phyloP scores from a whole-genome alignment of 2,797 vertebrate species.

The Chelonia mydas region DNA sequence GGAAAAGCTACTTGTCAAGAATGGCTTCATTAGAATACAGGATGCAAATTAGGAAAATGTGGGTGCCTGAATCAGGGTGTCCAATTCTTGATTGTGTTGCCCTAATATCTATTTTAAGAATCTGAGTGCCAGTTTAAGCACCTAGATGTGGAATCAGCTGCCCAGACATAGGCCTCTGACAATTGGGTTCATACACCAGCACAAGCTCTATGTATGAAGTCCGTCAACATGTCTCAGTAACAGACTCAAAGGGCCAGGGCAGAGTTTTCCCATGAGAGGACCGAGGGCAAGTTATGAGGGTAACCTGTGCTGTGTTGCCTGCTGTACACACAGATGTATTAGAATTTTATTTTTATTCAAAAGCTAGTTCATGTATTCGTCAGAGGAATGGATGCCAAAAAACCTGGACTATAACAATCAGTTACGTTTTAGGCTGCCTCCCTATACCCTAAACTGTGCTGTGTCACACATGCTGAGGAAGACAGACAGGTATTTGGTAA shows the following conservation, averaged over 20 bases:
- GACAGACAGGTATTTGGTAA: neutral
- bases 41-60: neutral
- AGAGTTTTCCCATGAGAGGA: neutral
- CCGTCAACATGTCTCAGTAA: neutral
- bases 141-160: neutral
- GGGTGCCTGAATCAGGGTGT: neutral
- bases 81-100: slow-evolving; percentile 13
- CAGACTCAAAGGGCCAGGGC: neutral
- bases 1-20: neutral
- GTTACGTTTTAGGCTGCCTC: neutral
- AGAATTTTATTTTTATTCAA: slow-evolving; percentile 14
- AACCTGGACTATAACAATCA: neutral
- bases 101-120: neutral
- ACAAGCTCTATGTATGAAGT: slow-evolving; percentile 23
- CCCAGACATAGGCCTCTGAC: slow-evolving; percentile 19
- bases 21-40: neutral
- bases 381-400: neutral
- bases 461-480: slow-evolving; percentile 8
- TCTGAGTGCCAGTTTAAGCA: neutral
- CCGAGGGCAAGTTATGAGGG: neutral
- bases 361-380: neutral
- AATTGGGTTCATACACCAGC: neutral
- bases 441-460: neutral
- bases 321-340: neutral
- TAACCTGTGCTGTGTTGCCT: neutral